These are phyloP conservation scores for Scaptomyza reducta DNA, from an alignment of 2,888 invertebrate genomes.

Conservation along the genomic window DNA sequence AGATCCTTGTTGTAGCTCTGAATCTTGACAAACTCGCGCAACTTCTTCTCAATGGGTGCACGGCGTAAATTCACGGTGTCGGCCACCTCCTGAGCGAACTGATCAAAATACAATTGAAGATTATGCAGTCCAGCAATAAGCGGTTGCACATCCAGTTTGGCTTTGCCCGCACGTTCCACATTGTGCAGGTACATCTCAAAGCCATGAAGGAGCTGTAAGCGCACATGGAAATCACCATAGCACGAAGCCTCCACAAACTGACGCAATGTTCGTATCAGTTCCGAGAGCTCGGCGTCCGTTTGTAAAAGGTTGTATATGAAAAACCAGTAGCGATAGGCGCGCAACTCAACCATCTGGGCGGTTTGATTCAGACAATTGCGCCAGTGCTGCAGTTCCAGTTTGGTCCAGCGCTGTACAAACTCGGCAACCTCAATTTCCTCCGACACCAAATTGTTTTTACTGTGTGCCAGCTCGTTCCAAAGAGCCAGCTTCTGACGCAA, in stretches of 20 bases:
- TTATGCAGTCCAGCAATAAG: constrained; percentile 91
- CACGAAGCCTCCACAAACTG: constrained; percentile 93
- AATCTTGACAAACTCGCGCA: constrained; percentile 97
- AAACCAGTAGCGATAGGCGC: constrained; percentile 95
- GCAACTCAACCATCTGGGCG: constrained; percentile 87
- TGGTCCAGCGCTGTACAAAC: constrained; percentile 95
- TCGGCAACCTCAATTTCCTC: constrained; percentile 90
- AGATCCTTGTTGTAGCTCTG: constrained; percentile 97
- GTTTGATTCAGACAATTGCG: constrained; percentile 91
- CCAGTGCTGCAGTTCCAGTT: constrained; percentile 95
- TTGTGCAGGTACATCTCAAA: constrained; percentile 92
- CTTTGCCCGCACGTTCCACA: constrained; percentile 68
- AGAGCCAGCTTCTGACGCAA: constrained; percentile 93
- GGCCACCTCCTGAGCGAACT: constrained; percentile 89
- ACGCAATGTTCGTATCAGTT: constrained; percentile 87
- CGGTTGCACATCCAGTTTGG: constrained; percentile 40
- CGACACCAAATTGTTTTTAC: constrained; percentile 91
- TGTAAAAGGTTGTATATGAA: constrained; percentile 90
- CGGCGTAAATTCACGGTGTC: constrained; percentile 88
- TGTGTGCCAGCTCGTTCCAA: constrained; percentile 96
- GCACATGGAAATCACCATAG: constrained; percentile 92
- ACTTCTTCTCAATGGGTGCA: constrained; percentile 94
- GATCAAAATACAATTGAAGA: constrained; percentile 92
- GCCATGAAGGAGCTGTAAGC: constrained; percentile 90
- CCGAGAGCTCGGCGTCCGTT: constrained; percentile 49